phyloP scores from a whole-genome alignment of 1,140 invertebrate genomes.

The Drosophila takahashii region DNA sequence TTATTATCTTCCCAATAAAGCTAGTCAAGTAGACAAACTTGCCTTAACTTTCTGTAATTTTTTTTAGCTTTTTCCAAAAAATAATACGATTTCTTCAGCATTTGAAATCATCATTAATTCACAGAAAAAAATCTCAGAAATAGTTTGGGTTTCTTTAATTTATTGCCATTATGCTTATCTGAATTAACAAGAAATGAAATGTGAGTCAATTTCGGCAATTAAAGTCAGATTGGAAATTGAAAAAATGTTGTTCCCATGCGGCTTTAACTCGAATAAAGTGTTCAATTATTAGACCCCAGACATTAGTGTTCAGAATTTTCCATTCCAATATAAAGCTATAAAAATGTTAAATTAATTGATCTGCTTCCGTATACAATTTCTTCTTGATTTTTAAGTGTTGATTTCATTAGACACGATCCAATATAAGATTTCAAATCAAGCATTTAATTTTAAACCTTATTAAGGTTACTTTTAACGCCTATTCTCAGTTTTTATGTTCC shows the following conservation, averaged over 20 bases:
- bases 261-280: conserved; percentile 2
- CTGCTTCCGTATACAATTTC: background rate
- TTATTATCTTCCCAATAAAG: background rate
- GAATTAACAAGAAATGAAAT: background rate
- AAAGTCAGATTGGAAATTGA: background rate
- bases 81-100: background rate
- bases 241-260: background rate
- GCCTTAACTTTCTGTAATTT: background rate
- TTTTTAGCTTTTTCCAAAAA: background rate
- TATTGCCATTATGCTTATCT: background rate
- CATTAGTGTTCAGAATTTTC: conserved; percentile 15
- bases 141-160: too few relatives aligned
- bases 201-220: conserved; percentile 3
- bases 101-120: too few relatives aligned
- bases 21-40: background rate
- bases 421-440: too few relatives aligned
- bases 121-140: too few relatives aligned
- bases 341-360: conserved; percentile 1
- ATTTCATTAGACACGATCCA: too few relatives aligned
- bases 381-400: background rate
- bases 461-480: too few relatives aligned
- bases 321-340: background rate
- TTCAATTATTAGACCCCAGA: conserved; percentile 5
- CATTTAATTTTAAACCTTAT: too few relatives aligned
- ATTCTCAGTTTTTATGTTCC: too few relatives aligned